phyloP scores from a whole-genome alignment of 2,888 invertebrate species.

The Philhelius pedissequus region DNA sequence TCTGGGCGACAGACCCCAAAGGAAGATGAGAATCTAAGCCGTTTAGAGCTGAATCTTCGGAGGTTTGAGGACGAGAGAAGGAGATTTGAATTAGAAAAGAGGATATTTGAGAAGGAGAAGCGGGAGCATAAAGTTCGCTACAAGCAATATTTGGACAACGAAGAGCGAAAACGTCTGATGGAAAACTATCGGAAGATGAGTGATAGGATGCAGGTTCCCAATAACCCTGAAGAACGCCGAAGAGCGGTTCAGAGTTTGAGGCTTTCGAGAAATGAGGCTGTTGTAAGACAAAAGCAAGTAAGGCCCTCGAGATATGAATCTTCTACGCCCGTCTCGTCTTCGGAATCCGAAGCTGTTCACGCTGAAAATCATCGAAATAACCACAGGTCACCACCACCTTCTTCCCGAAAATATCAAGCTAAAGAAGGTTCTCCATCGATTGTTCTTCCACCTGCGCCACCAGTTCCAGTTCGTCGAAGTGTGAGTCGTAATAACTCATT shows the following conservation, averaged over 20 bases:
- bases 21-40: slow-evolving; percentile 72
- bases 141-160: slow-evolving; percentile 76
- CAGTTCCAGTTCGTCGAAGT: slow-evolving; percentile 70
- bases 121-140: slow-evolving; percentile 79
- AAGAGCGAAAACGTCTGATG: slow-evolving; percentile 75
- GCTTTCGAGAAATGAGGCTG: slow-evolving; percentile 72
- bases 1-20: neutral
- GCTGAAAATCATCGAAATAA: slow-evolving; percentile 42
- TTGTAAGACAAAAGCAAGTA: slow-evolving; percentile 69
- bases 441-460: slow-evolving; percentile 18
- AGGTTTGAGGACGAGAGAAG: slow-evolving; percentile 78
- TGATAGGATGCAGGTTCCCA: slow-evolving; percentile 74
- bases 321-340: slow-evolving; percentile 77
- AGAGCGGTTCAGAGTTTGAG: slow-evolving; percentile 75
- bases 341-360: slow-evolving; percentile 75
- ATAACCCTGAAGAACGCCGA: slow-evolving; percentile 75
- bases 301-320: slow-evolving; percentile 74
- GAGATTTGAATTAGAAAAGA: slow-evolving; percentile 79
- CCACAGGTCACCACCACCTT: slow-evolving; percentile 72
- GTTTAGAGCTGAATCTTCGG: slow-evolving; percentile 76
- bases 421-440: neutral
- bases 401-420: slow-evolving; percentile 47
- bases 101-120: slow-evolving; percentile 80
- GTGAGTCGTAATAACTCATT: slow-evolving; percentile 75
- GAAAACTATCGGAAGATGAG: slow-evolving; percentile 76